Evolutionary conservation across 23 tunicate species (phyloP), one percentile per base, ranked within the genome.

Genomic region (Pegea sp.): DNA sequence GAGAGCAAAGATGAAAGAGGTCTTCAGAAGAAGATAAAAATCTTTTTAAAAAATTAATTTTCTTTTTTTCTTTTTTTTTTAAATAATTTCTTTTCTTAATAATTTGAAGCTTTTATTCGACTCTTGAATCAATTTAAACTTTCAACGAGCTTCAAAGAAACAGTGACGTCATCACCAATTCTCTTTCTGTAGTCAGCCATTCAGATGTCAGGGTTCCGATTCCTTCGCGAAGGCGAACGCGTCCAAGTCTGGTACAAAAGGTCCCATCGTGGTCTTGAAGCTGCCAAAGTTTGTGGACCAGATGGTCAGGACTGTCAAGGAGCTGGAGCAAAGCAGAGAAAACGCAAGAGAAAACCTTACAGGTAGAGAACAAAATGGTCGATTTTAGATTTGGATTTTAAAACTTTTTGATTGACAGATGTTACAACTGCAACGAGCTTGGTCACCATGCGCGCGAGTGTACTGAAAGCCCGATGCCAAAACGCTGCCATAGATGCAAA

Each of bases 371-470:
- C 6, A 55, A 25, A 38, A 5, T 6, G 3, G 44, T 46, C 4
- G 28, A 16, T 32, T 11, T 13, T 21, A 44, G 4, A 11, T 19
- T 3, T 7, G n/a, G n/a, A n/a, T n/a, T n/a, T n/a, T n/a, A n/a
- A n/a, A n/a, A n/a, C n/a, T n/a, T n/a, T 50, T 7, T 24, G 22
- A 50, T 56, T 4, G 21, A 1, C 58, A 68, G 74, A 48, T 68
- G 74, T 29, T 68, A 58, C 43, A 68, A 68, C 56, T 76, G 88
- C 31, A 65, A 53, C 8, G 75, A 67, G 33, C 25, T 18, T 2
- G 75, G 75, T 22, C 88, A 76, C 29, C 88, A 76, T 28, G 88
- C 75, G 26, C 68, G 68, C 55, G 75, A 76, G 32, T 76, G 88
- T 60, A 56, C 55, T 5, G 33, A 22, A 6, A 75, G 69, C 11